Percentiles rank a stretch among this genome's conserved stretches.
Conservation (phyloP, 2,113 vertebrate species). For the Osmerus mordax region DNA sequence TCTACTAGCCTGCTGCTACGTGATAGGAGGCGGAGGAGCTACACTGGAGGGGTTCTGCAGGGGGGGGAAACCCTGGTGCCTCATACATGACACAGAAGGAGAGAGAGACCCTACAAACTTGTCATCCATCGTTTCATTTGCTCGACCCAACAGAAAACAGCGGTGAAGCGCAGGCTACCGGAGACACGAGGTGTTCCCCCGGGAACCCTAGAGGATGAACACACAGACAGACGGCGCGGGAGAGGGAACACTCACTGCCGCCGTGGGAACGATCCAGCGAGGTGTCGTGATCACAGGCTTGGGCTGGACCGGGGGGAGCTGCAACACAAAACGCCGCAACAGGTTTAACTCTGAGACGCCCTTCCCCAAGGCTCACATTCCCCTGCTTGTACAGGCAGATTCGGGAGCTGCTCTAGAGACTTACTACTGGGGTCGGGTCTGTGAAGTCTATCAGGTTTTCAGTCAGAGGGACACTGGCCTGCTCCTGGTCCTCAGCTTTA, state of each 20-base stretch:
- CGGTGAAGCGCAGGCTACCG: no score
- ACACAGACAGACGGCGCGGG: background rate
- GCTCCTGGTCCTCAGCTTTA: slow-evolving; percentile 78
- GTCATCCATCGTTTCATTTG: no score
- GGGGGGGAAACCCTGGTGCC: background rate
- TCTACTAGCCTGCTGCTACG: slow-evolving; percentile 23
- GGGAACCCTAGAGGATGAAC: background rate
- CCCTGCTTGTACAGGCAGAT: background rate
- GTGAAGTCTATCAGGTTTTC: slow-evolving; percentile 94
- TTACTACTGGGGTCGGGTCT: slow-evolving; percentile 80
- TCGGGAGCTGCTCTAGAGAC: slow-evolving; percentile 11
- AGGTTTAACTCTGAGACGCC: background rate
- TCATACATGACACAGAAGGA: background rate
- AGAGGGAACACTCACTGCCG: slow-evolving; percentile 63
- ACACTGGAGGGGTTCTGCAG: background rate
- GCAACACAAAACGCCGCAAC: background rate
- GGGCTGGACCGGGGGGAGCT: slow-evolving; percentile 56
- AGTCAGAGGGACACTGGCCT: slow-evolving; percentile 58
- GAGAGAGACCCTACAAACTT: background rate
- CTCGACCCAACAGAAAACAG: no score
- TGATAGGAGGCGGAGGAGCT: slow-evolving; percentile 5
- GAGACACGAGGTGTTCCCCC: no score
- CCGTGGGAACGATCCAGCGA: slow-evolving; percentile 88
- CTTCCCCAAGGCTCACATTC: no score
- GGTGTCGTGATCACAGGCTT: slow-evolving; percentile 76